Percentiles rank a stretch among this genome's conserved stretches.
Conservation (phyloP, 2,113 vertebrate genomes). For the Anhinga rufa region DNA sequence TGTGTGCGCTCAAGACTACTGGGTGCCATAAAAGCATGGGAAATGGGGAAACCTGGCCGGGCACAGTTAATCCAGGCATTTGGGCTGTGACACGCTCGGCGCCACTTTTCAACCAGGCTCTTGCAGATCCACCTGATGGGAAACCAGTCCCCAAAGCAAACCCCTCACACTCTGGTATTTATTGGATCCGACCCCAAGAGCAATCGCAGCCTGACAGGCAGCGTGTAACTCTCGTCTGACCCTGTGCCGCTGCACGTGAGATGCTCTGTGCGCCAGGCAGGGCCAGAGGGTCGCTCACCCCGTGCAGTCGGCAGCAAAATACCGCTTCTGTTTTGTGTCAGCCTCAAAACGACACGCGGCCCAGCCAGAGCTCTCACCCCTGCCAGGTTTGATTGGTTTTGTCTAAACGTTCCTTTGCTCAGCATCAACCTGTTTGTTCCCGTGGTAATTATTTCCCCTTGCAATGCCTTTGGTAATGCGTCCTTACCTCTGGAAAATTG, state of each 20-base stretch:
- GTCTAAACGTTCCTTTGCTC: background rate
- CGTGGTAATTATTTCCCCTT: accelerated
- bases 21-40: background rate
- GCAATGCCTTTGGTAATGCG: background rate
- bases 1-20: background rate
- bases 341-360: background rate
- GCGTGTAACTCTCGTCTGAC: background rate
- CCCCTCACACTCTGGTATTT: too few species aligned
- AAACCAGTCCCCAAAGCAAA: background rate
- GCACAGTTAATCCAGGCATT: background rate
- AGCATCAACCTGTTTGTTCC: background rate
- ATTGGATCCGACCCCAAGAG: background rate
- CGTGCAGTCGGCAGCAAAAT: background rate
- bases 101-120: background rate
- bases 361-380: background rate
- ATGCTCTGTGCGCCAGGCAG: background rate
- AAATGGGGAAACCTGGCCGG: background rate
- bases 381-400: background rate
- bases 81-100: accelerated
- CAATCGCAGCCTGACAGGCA: background rate
- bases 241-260: background rate
- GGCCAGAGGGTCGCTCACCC: background rate
- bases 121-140: background rate
- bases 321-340: background rate
- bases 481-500: conserved; percentile 90